Evolutionary conservation across 2,113 vertebrate genomes (phyloP).

Genomic region (Apeltes quadracus): DNA sequence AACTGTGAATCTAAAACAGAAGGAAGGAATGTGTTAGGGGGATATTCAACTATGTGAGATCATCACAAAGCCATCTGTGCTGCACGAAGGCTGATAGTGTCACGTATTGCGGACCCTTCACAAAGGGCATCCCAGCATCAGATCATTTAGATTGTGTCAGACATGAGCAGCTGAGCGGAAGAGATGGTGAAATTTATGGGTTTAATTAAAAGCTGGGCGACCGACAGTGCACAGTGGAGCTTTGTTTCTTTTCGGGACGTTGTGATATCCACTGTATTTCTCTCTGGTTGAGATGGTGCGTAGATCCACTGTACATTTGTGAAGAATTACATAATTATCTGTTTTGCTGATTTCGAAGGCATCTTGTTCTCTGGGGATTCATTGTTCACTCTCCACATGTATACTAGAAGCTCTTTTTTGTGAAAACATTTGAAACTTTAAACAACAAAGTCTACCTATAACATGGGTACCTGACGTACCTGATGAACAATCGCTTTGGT

Average conservation of each 20-base stretch:
- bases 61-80: constrained; percentile 61
- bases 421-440: constrained; percentile 5
- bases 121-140: constrained; percentile 62
- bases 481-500: constrained; percentile 28
- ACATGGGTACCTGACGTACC: background rate
- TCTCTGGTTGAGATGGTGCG: background rate
- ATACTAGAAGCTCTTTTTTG: background rate
- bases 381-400: background rate
- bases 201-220: constrained; percentile 58
- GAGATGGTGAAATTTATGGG: constrained; percentile 52
- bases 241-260: constrained; percentile 27
- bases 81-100: constrained; percentile 16
- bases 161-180: constrained; percentile 68
- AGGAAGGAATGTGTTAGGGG: constrained; percentile 45
- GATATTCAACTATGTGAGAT: constrained; percentile 44
- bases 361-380: background rate
- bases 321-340: background rate
- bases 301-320: background rate
- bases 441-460: background rate
- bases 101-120: constrained; percentile 28
- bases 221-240: constrained; percentile 25
- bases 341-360: background rate
- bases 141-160: constrained; percentile 49
- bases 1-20: constrained; percentile 22
- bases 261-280: background rate